A percentile compares a stretch with the other conserved stretches of the same genome.
Evolutionary conservation across 2,113 vertebrate species (phyloP).

Genomic region (Chamaetylas fuelleborni): DNA sequence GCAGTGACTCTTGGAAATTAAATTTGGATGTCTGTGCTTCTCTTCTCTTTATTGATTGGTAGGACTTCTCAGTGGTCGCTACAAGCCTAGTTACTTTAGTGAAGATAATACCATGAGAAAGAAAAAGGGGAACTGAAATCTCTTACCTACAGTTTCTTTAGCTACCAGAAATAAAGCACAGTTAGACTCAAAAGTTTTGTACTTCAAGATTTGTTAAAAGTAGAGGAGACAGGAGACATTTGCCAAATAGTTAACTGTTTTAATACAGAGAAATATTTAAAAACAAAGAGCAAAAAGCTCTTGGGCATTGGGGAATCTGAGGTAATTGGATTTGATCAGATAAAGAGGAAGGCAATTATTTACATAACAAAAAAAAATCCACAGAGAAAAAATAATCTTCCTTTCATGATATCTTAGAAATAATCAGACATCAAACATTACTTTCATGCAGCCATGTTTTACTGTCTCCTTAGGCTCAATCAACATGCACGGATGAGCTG

Average conservation of each 20-base stretch:
- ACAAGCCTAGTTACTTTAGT: neutral
- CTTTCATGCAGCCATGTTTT: neutral
- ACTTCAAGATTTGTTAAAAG: neutral
- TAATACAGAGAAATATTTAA: neutral
- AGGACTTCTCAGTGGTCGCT: neutral
- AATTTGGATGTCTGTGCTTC: neutral
- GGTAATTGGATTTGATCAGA: conserved; percentile 22
- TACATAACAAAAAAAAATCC: conserved; percentile 5
- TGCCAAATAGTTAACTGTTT: neutral
- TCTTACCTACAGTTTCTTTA: neutral
- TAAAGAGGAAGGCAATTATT: conserved; percentile 28
- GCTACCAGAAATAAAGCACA: neutral
- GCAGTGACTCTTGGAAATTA: neutral
- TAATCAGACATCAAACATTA: conserved; percentile 5
- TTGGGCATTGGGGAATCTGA: neutral
- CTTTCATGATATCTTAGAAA: conserved; percentile 9
- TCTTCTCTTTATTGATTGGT: neutral
- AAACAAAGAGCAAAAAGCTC: neutral
- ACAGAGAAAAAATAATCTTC: conserved; percentile 9
- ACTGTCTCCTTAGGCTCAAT: neutral
- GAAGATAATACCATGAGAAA: neutral
- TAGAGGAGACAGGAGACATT: neutral
- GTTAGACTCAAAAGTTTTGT: neutral
- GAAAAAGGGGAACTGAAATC: neutral
- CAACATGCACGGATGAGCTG: neutral